Base-by-base conservation (phyloP, 2,888 invertebrate genomes). In the Drosophila picticornis region DNA sequence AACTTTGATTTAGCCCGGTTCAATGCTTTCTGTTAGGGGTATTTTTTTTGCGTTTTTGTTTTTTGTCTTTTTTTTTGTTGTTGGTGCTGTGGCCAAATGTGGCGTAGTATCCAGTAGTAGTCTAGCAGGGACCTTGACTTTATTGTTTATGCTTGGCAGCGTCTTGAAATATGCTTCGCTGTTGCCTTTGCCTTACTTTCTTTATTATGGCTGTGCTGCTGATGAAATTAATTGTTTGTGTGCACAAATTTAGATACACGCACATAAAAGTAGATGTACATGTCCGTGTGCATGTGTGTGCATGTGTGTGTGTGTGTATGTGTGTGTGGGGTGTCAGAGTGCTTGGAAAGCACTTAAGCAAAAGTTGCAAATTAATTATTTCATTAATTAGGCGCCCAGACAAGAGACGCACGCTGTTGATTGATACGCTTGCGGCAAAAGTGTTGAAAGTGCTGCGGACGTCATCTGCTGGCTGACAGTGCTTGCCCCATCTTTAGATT, bases 311-410 rank as follows among this genome's bases (percentile, higher is more conserved):
- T 50, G 64, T 25, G 53, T 22, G 4, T 29, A 4, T 27, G 3
- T 3, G 58, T 58, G 51, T 51, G 65, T 52, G 58, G 50, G 51
- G 46, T 16, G 16, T 25, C 4, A 74, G 79, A 81, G 79, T 81
- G 84, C 75, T 81, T 58, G 72, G 68, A 76, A 78, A 82, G 79
- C 86, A 84, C 82, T 79, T 84, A 86, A 72, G 77, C 55, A 77
- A 73, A 83, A 88, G 82, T 81, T 75, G 80, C 84, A 83, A 90
- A 79, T 88, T 88, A 84, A 90, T 90, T 90, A 90, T 87, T 83
- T 81, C 84, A 90, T 90, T 90, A 90, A 90, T 88, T 90, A 87
- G 82, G 52, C 75, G 68, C 58, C 50, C 34, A 75, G 72, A 77
- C 69, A 27, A 38, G 27, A 55, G 32, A 25, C 16, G 25, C 19